Percentiles rank a stretch among this genome's conserved stretches.
These are phyloP conservation scores for Nothocercus julius DNA, from an alignment of 2,113 vertebrate species.

Conservation along the genomic window DNA sequence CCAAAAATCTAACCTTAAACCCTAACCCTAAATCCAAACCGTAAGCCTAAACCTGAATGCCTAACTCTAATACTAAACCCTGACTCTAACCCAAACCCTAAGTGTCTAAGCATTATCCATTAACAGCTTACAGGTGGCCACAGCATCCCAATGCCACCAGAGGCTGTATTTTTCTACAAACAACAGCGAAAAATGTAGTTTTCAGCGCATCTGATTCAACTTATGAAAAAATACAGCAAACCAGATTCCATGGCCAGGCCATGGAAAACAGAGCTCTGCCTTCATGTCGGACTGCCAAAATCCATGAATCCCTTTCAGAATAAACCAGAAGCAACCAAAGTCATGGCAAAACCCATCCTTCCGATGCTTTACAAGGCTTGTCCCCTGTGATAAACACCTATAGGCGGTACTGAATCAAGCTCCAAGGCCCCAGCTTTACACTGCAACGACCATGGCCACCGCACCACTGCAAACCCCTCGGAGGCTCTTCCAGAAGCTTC, in stretches of 20 bases:
- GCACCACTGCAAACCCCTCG: neutral
- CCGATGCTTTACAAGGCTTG: neutral
- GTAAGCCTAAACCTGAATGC: too few relatives aligned
- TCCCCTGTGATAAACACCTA: neutral
- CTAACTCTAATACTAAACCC: too few relatives aligned
- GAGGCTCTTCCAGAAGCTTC: neutral
- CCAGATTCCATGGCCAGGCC: too few relatives aligned
- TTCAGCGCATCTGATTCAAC: neutral
- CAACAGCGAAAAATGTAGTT: neutral
- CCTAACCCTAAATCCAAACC: too few relatives aligned
- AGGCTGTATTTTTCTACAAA: neutral
- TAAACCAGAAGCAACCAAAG: neutral
- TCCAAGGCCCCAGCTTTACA: neutral
- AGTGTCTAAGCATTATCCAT: neutral
- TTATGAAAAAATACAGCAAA: neutral
- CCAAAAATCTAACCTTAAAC: too few relatives aligned
- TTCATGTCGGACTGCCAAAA: neutral
- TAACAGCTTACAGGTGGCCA: neutral
- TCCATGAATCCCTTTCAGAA: neutral
- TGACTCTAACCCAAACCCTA: too few relatives aligned
- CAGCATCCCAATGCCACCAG: neutral
- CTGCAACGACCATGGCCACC: neutral
- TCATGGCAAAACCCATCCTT: neutral
- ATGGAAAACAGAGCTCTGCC: neutral
- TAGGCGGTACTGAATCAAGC: neutral